Base-by-base conservation (phyloP, 2,797 vertebrate species). In the Chanos chanos region DNA sequence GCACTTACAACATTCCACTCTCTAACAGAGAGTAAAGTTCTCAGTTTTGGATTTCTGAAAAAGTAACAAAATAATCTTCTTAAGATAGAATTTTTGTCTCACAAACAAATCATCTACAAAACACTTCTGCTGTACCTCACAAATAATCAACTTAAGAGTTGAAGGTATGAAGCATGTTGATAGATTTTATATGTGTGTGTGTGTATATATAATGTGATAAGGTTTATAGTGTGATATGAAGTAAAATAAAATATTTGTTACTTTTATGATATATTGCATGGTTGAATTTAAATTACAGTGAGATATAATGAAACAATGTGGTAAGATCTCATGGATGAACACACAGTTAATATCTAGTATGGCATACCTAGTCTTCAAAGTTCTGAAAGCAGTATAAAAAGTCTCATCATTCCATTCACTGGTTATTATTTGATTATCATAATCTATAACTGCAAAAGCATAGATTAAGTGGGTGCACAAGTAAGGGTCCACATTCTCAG, bases 391-490 rank as follows among this genome's bases (percentile, higher is more conserved):
- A 30, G 87, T 80, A 66, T 91, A 92, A 50, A 88, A 72, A 28
- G 74, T 13, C 0, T 83, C 75, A 54, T 93, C 90, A 34, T 84
- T 89, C 81, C 76, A 84, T 66, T 89, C 82, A 1, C 82, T 88
- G 2, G 84, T 79, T 9, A 77, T 61, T 48, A 93, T 79, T 66
- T 85, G 73, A 2, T 87, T 86, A 55, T 75, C 56, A 12, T 43
- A 5, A 45, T 80, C 79, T 79, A 93, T 81, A 18, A 89, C 87
- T 24, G 90, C 85, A 66, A 92, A 93, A 40, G 92, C 89, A 24
- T 92, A 92, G 47, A 91, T 79, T 61, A 93, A 71, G 62, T 85
- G 84, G n/a, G 89, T 93, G 61, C 91, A 93, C 22, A 93, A 81
- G 71, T 83, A 72, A 18, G 91, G 89, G 40, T 92, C 86, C 52